Conservation (phyloP, 35 echinoderm and acorn worm genomes). For the Stichopus chloronotus region DNA sequence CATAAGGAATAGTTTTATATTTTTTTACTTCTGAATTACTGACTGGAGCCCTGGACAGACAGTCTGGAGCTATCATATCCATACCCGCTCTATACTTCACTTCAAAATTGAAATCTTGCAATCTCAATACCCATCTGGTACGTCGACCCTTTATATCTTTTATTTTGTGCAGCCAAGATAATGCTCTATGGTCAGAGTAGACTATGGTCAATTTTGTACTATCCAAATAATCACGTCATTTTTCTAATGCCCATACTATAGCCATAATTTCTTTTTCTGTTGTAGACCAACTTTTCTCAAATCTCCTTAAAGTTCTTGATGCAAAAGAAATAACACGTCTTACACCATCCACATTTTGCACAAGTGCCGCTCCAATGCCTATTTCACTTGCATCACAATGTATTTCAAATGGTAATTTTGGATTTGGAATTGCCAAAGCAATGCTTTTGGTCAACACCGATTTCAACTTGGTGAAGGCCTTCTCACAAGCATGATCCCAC, state of each 20-base stretch:
- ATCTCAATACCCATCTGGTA: slow-evolving; percentile 21
- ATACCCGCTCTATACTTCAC: slow-evolving; percentile 15
- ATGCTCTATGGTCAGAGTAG: slow-evolving; percentile 32
- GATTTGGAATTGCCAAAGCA: slow-evolving; percentile 31
- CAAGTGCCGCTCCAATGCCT: slow-evolving; percentile 6
- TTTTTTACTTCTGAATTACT: too few relatives aligned
- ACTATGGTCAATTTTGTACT: slow-evolving; percentile 27
- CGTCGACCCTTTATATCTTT: slow-evolving; percentile 28
- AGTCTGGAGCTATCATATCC: slow-evolving; percentile 6
- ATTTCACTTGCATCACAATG: slow-evolving; percentile 55
- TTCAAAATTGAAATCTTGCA: slow-evolving; percentile 51
- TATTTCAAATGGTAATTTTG: slow-evolving; percentile 37
- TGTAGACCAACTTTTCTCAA: slow-evolving; percentile 18
- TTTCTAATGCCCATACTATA: slow-evolving; percentile 34
- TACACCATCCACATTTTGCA: slow-evolving; percentile 14
- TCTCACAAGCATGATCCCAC: slow-evolving; percentile 12
- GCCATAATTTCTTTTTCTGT: slow-evolving; percentile 35
- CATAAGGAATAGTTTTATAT: background rate
- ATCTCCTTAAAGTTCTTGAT: slow-evolving; percentile 31
- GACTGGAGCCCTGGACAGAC: background rate
- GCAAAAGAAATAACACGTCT: slow-evolving; percentile 44
- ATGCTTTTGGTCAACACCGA: background rate
- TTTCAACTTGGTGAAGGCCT: slow-evolving; percentile 2
- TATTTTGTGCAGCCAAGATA: slow-evolving; percentile 41
- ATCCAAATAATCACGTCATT: slow-evolving; percentile 39